Conservation (phyloP, 2,888 invertebrate genomes). For the Pheosia tremula region DNA sequence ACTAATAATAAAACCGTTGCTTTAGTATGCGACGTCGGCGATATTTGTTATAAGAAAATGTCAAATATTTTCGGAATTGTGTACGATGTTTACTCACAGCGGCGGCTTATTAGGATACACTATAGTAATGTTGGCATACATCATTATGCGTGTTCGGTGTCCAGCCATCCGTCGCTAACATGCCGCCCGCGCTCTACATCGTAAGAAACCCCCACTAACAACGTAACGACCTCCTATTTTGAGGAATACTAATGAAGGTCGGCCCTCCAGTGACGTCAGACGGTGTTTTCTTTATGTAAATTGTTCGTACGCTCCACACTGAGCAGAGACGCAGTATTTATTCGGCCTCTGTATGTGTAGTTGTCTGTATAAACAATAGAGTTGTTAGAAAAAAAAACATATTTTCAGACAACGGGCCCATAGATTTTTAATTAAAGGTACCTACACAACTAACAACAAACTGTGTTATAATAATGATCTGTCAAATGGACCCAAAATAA, state of each 20-base stretch:
- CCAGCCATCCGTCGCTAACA: slow-evolving; percentile 60
- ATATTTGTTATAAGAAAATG: background rate
- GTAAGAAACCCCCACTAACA: slow-evolving; percentile 51
- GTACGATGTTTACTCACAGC: slow-evolving; percentile 64
- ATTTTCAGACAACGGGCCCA: no score
- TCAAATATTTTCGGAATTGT: slow-evolving; percentile 4
- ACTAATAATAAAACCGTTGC: no score
- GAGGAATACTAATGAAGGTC: slow-evolving; percentile 58
- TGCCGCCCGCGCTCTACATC: slow-evolving; percentile 36
- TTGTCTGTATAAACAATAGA: background rate
- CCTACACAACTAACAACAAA: no score
- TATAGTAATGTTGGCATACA: slow-evolving; percentile 70
- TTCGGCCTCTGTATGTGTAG: slow-evolving; percentile 5
- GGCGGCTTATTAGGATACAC: slow-evolving; percentile 68
- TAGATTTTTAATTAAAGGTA: no score
- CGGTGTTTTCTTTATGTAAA: slow-evolving; percentile 62
- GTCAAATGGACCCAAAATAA: no score
- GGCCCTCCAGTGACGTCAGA: slow-evolving; percentile 32
- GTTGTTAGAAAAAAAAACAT: no score
- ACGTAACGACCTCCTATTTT: slow-evolving; percentile 43
- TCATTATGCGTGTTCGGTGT: slow-evolving; percentile 70
- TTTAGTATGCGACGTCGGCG: no score
- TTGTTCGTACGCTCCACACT: slow-evolving; percentile 34
- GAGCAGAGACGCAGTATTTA: slow-evolving; percentile 14
- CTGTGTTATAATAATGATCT: no score